Percentiles rank a stretch among this genome's conserved stretches.
phyloP scores from a whole-genome alignment of 2,113 vertebrate species.

The Ictalurus furcatus region DNA sequence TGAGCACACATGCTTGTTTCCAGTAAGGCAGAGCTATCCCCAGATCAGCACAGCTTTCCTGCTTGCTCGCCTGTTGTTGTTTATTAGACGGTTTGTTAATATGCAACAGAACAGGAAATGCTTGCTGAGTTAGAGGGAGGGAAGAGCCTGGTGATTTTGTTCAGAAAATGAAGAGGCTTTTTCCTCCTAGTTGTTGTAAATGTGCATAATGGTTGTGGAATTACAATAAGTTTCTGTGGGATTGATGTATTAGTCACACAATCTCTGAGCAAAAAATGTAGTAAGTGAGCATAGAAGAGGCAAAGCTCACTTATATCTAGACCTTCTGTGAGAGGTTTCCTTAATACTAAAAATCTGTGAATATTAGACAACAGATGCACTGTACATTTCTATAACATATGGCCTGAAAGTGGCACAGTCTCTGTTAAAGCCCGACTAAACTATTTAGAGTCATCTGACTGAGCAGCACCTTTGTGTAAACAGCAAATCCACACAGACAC shows the following conservation, averaged over 20 bases:
- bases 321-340: not conserved
- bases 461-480: not conserved
- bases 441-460: not conserved
- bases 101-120: slow-evolving; percentile 61
- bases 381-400: not conserved
- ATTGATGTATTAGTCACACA: slow-evolving; percentile 6
- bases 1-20: not conserved
- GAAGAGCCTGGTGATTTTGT: slow-evolving; percentile 35
- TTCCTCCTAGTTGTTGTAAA: slow-evolving; percentile 12
- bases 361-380: not conserved
- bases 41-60: slow-evolving; percentile 27
- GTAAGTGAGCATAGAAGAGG: not conserved
- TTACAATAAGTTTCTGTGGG: not conserved
- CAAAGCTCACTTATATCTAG: not conserved
- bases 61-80: slow-evolving; percentile 48
- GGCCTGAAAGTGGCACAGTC: not conserved
- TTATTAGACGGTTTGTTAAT: slow-evolving; percentile 54
- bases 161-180: slow-evolving; percentile 3
- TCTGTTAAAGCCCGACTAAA: not conserved
- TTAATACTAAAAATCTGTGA: not conserved
- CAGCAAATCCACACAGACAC: not conserved
- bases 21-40: not conserved
- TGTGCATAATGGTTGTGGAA: slow-evolving; percentile 10
- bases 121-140: slow-evolving; percentile 52
- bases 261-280: not conserved